Base-by-base conservation (phyloP, 1,140 invertebrate species). In the Neodiprion virginianus region DNA sequence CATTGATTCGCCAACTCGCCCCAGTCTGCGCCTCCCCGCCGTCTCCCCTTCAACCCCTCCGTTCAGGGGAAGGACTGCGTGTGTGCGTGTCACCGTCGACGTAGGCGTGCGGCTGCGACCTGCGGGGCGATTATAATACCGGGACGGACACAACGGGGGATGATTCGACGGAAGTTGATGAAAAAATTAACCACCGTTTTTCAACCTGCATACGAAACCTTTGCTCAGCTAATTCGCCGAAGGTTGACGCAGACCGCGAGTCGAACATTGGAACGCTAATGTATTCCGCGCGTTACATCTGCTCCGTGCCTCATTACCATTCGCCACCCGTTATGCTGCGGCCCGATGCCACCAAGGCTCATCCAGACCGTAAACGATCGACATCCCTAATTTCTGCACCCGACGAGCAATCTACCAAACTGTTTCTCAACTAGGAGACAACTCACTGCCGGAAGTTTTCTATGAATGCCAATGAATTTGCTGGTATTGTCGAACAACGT, bases 221-320 rank as follows among this genome's bases (percentile, higher is more conserved):
- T 74, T 74, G 10, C 21, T 66, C 21, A 21, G 68, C 21, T 28
- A 69, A 47, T 69, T 47, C 12, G 11, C 68, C 23, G 7, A 5
- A 7, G 10, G 68, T 12, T 69, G 12, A 61, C 8, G 53, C 8
- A 61, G 28, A 23, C 47, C 68, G 47, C 21, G 10, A 12, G 83
- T 86, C 85, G 85, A 83, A 85, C 82, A 40, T 40, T 40, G 28
- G 84, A 82, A 82, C 82, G 79, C 80, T 87, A 87, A 88, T 88
- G 84, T 85, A 87, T 87, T 86, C 85, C 79, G 84, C 80, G 82
- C 81, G 81, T 80, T 84, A 85, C 84, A 84, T 85, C 83, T 86
- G 85, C 82, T 82, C 74, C 71, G 83, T 83, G 84, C 80, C 67
- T 83, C 82, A 87, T 88, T 88, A 87, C 82, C 87, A 88, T 87